These are phyloP conservation scores for Nineta flava DNA, from an alignment of 2,888 invertebrate species.

Conservation along the genomic window DNA sequence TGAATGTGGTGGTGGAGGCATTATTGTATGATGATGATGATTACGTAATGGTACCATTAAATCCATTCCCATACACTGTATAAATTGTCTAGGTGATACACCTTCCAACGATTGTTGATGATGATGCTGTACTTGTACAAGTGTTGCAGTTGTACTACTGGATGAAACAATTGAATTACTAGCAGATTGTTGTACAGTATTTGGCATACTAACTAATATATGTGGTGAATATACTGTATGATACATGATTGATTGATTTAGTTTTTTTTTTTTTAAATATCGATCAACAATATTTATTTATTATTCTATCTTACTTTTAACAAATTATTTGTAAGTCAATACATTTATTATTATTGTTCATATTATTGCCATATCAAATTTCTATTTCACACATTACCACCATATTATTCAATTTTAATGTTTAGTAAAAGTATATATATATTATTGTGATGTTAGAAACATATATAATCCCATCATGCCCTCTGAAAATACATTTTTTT, in stretches of 20 bases:
- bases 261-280: not conserved
- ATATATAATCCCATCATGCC: too few relatives aligned
- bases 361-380: too few relatives aligned
- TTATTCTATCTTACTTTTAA: not conserved
- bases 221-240: conserved; percentile 2
- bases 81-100: not conserved
- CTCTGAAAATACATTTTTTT: too few relatives aligned
- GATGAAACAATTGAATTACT: not conserved
- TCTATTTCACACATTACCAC: too few relatives aligned
- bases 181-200: not conserved
- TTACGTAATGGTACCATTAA: conserved; percentile 3
- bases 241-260: conserved; percentile 1
- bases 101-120: not conserved
- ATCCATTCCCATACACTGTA: not conserved
- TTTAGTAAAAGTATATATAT: too few relatives aligned
- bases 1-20: conserved; percentile 16
- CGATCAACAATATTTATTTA: not conserved
- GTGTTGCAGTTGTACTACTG: not conserved
- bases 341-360: too few relatives aligned
- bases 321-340: too few relatives aligned
- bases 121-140: not conserved
- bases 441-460: too few relatives aligned
- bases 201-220: not conserved
- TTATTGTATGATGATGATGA: conserved; percentile 7
- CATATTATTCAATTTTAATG: too few relatives aligned